Evolutionary conservation across 2,888 invertebrate genomes (phyloP), one percentile per base, ranked within the genome.

Genomic region (Notodonta dromedarius): DNA sequence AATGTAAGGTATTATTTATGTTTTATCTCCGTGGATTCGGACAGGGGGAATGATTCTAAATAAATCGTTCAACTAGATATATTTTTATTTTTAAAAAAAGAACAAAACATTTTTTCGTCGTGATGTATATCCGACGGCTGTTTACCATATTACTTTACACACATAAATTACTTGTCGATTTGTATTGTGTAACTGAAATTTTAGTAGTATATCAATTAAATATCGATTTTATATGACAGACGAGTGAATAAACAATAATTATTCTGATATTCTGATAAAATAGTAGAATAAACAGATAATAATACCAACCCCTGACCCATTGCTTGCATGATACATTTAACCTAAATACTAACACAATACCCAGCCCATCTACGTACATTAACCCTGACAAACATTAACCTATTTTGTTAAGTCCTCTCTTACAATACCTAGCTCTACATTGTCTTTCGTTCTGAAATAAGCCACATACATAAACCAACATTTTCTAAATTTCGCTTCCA

Each of bases 11-110:
- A 50, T 35, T 57, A 39, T 57, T 42, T 55, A 56, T 46, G 56
- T 59, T 62, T 59, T 56, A 61, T 61, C 61, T 59, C 51, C 32
- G 54, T 62, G 59, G 60, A 53, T 61, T 59, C 56, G 57, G 53
- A 60, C 56, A 46, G 59, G 56, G 16, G 40, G 54, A 60, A 71
- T 66, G 60, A 61, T 66, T 57, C 59, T 56, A 53, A 59, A 59
- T 58, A 50, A 16, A 50, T 50, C 50, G 16, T 50, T 9, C 7
- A n/a, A 46, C 1, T n/a, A 4, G 46, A 46, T 46, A 4, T 46
- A 16, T n/a, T 5, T 50, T 14, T 11, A 5, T 16, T 50, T n/a
- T 16, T 16, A 7, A 4, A 50, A 14, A 16, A 46, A n/a, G n/a
- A n/a, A n/a, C 13, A 46, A 42, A 11, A 42, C 42, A n/a, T n/a